Evolutionary conservation across 53 echinoderm and acorn worm genomes (phyloP).

Genomic region (Stichopus horrens): DNA sequence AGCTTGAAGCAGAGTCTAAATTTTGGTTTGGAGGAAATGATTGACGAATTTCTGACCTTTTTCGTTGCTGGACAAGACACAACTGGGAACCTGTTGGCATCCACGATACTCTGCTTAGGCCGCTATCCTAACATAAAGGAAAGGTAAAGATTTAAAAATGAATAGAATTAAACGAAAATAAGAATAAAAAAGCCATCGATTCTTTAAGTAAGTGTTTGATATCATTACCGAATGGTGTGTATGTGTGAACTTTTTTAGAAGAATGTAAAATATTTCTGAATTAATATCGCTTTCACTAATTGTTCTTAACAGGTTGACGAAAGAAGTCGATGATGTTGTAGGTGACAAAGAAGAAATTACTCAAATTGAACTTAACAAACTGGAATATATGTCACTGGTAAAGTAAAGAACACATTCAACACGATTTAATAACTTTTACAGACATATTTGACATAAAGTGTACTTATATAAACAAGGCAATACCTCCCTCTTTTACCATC

Average conservation of each 20-base stretch:
- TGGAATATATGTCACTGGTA: slow-evolving; percentile 61
- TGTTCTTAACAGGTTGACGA: slow-evolving; percentile 52
- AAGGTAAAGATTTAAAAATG: slow-evolving; percentile 36
- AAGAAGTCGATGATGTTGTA: slow-evolving; percentile 62
- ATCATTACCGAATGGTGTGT: background rate
- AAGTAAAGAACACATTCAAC: background rate
- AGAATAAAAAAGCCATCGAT: too few species aligned
- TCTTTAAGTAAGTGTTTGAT: background rate
- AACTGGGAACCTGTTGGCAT: slow-evolving; percentile 64
- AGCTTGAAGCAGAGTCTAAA: slow-evolving; percentile 48
- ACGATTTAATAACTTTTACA: too few species aligned
- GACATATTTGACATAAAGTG: too few species aligned
- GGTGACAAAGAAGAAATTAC: slow-evolving; percentile 49
- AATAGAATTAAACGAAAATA: background rate
- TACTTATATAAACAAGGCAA: too few species aligned
- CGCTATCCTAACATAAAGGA: slow-evolving; percentile 64
- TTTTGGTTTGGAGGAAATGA: slow-evolving; percentile 60
- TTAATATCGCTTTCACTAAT: background rate
- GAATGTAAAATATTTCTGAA: too few species aligned
- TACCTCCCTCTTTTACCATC: too few species aligned
- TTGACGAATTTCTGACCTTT: slow-evolving; percentile 65
- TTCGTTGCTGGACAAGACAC: slow-evolving; percentile 71
- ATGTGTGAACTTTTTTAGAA: background rate
- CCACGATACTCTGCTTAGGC: slow-evolving; percentile 53
- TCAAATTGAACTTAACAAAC: slow-evolving; percentile 59